Evolutionary conservation across 2,888 invertebrate species (phyloP), one percentile per base, ranked within the genome.

Genomic region (Yponomeuta evonymella): DNA sequence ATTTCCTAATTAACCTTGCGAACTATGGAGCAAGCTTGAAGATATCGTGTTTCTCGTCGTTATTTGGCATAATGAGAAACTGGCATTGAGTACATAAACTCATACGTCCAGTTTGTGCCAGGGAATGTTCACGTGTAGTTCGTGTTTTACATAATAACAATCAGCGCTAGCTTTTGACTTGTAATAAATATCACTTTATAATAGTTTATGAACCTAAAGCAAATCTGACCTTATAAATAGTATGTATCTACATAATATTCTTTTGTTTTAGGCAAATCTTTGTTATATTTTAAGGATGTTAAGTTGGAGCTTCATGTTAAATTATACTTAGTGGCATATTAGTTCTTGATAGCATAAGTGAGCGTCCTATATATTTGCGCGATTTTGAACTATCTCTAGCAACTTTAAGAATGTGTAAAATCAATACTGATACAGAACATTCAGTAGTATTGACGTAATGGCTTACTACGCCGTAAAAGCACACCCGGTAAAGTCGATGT

Each of bases 251-350:
- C 43, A 58, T 58, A 58, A 58, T 15, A 58, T 58, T 58, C 12
- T 64, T 30, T 64, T 64, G 29, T 64, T 64, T 29, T 64, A 63
- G 63, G 63, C 29, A 69, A 43, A 48, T 43, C 43, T 69, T 48
- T 30, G 15, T 70, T 63, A 69, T 15, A n/a, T 33, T 33, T 33
- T 48, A 29, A 23, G 36, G 12, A 63, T 70, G 70, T 62, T 62
- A 29, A 62, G 36, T 69, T 69, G 48, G 10, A 62, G 30, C 62
- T 70, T 62, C 62, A 43, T 33, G 63, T 70, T 62, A 29, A 70
- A 63, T 70, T 48, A 48, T 69, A 69, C 23, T 48, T 48, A 30
- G 29, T 51, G 69, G 23, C 23, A 69, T 30, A 23, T 69, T 69
- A 30, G 48, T 11, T 67, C 33, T n/a, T 67, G 43, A 58, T 67